These are phyloP conservation scores for Chrysomela aeneicollis DNA, from an alignment of 2,888 invertebrate genomes.

Conservation along the genomic window DNA sequence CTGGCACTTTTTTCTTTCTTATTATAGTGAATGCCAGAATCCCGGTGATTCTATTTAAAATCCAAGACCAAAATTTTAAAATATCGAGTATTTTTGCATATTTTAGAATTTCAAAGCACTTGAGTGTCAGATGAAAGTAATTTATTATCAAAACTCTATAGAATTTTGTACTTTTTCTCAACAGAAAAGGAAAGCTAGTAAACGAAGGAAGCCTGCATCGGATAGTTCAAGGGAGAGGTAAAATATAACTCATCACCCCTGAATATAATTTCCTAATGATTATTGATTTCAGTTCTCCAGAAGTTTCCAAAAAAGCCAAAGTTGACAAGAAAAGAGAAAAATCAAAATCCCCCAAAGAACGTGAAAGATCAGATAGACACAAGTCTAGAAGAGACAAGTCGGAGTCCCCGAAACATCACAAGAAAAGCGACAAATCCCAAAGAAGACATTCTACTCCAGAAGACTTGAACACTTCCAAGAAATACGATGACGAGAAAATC, in stretches of 20 bases:
- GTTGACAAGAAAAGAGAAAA: slow-evolving; percentile 34
- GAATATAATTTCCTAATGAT: slow-evolving; percentile 16
- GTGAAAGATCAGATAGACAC: slow-evolving; percentile 22
- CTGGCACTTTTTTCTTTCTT: slow-evolving; percentile 7
- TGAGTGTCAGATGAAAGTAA: slow-evolving; percentile 10
- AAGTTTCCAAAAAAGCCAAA: slow-evolving; percentile 44
- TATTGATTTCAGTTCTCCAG: slow-evolving; percentile 52
- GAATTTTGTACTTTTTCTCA: slow-evolving; percentile 50
- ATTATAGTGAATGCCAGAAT: not conserved
- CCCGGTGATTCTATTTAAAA: slow-evolving; percentile 4
- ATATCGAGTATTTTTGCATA: not conserved
- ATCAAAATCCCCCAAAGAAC: slow-evolving; percentile 31
- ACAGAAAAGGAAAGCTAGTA: slow-evolving; percentile 65
- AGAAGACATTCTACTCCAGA: slow-evolving; percentile 20
- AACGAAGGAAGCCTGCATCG: slow-evolving; percentile 65
- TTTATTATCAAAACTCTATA: not conserved
- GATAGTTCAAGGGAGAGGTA: slow-evolving; percentile 68
- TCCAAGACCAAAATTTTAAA: not conserved
- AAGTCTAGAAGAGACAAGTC: slow-evolving; percentile 29
- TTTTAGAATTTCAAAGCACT: slow-evolving; percentile 14
- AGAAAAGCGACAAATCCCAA: slow-evolving; percentile 24
- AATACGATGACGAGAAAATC: slow-evolving; percentile 33
- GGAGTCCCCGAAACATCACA: slow-evolving; percentile 29
- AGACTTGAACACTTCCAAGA: slow-evolving; percentile 27
- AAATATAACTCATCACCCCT: slow-evolving; percentile 31